phyloP scores from a whole-genome alignment of 1,140 invertebrate species.

The Octopus bimaculoides region DNA sequence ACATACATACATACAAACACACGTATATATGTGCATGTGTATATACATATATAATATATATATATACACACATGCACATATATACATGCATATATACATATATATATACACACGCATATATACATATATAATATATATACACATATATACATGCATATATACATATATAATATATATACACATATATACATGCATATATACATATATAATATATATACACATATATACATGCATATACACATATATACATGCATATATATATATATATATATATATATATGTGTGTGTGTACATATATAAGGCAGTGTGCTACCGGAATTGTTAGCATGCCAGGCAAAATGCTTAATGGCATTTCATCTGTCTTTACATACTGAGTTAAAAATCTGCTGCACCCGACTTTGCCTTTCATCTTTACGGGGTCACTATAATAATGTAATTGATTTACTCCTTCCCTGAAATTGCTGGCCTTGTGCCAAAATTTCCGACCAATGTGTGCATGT shows the following conservation, averaged over 20 bases:
- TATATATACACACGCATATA: background rate
- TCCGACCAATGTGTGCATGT: too few relatives aligned
- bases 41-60: background rate
- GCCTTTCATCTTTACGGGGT: too few relatives aligned
- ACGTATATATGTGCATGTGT: too few relatives aligned
- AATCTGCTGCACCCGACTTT: too few relatives aligned
- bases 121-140: background rate
- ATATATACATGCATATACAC: background rate
- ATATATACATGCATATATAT: background rate
- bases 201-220: background rate
- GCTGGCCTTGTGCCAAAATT: too few relatives aligned
- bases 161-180: background rate
- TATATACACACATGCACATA: background rate
- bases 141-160: background rate
- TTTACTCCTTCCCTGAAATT: too few relatives aligned
- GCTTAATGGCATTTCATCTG: too few relatives aligned
- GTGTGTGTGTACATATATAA: background rate
- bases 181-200: background rate
- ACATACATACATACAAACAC: too few relatives aligned
- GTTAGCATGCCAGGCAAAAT: too few relatives aligned
- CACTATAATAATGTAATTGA: too few relatives aligned
- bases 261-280: background rate
- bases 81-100: background rate
- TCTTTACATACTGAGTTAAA: too few relatives aligned
- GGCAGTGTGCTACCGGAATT: too few relatives aligned